These are phyloP conservation scores for Dryocosmus kuriphilus DNA, from an alignment of 2,888 invertebrate genomes.

Conservation along the genomic window DNA sequence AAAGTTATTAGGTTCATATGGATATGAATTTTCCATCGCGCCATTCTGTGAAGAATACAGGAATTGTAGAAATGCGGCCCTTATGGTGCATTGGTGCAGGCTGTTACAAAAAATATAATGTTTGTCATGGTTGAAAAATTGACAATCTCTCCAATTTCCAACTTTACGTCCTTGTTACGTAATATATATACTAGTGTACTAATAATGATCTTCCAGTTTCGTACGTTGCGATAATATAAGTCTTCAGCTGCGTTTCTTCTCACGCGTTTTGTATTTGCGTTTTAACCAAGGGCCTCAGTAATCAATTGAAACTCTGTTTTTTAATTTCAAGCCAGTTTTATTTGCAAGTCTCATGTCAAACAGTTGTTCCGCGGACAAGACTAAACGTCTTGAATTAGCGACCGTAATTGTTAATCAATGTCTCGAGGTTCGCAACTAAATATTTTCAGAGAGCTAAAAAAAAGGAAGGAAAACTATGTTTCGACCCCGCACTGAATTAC, in stretches of 20 bases:
- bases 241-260: not conserved
- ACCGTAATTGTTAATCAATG: slow-evolving; percentile 27
- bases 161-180: too few relatives aligned
- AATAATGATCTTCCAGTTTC: too few relatives aligned
- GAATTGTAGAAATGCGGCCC: too few relatives aligned
- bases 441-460: not conserved
- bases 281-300: not conserved
- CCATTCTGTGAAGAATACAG: too few relatives aligned
- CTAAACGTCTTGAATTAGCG: slow-evolving; percentile 30
- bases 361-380: slow-evolving; percentile 12
- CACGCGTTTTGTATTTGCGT: not conserved
- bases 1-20: too few relatives aligned
- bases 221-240: too few relatives aligned
- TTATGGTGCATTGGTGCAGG: too few relatives aligned
- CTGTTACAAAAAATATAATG: too few relatives aligned
- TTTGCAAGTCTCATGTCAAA: slow-evolving; percentile 13
- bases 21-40: too few relatives aligned
- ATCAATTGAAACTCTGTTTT: not conserved
- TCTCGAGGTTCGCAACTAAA: slow-evolving; percentile 2
- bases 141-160: too few relatives aligned
- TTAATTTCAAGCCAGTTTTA: not conserved
- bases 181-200: too few relatives aligned
- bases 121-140: too few relatives aligned
- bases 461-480: not conserved
- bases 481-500: not conserved